These are phyloP conservation scores for Heterotilapia buettikoferi DNA, from an alignment of 2,113 vertebrate genomes.

Conservation along the genomic window DNA sequence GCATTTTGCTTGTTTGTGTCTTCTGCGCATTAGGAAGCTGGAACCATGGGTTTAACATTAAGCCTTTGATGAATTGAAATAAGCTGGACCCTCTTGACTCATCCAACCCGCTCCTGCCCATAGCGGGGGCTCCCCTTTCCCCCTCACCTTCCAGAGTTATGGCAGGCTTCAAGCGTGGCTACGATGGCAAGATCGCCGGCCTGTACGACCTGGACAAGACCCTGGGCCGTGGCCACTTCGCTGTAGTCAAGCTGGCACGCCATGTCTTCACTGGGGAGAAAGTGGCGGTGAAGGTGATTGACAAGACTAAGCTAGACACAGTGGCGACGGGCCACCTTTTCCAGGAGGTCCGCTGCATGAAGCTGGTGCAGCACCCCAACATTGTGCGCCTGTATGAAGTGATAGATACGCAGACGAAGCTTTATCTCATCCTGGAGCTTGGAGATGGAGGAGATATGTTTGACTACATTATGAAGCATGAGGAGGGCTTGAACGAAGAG, in stretches of 20 bases:
- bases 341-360: constrained; percentile 98
- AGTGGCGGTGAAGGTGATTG: constrained; percentile 97
- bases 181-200: constrained; percentile 96
- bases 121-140: constrained; percentile 28
- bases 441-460: constrained; percentile 98
- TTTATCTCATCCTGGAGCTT: constrained; percentile 94
- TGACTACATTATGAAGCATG: constrained; percentile 98
- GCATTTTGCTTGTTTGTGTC: not conserved
- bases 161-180: constrained; percentile 96
- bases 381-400: constrained; percentile 96
- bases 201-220: constrained; percentile 98
- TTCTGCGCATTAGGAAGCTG: constrained; percentile 52
- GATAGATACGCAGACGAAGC: constrained; percentile 97
- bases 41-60: constrained; percentile 75
- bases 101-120: constrained; percentile 24
- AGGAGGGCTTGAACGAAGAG: constrained; percentile 94
- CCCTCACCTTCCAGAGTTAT: constrained; percentile 74
- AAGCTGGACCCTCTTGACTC: constrained; percentile 63
- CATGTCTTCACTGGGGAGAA: constrained; percentile 98
- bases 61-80: constrained; percentile 67
- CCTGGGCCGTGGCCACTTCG: constrained; percentile 93
- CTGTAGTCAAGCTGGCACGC: constrained; percentile 94
- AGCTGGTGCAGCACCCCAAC: constrained; percentile 96
- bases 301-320: constrained; percentile 96
- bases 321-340: constrained; percentile 95